phyloP scores from a whole-genome alignment of 1,140 invertebrate genomes.

The Drosophila kepulauana region DNA sequence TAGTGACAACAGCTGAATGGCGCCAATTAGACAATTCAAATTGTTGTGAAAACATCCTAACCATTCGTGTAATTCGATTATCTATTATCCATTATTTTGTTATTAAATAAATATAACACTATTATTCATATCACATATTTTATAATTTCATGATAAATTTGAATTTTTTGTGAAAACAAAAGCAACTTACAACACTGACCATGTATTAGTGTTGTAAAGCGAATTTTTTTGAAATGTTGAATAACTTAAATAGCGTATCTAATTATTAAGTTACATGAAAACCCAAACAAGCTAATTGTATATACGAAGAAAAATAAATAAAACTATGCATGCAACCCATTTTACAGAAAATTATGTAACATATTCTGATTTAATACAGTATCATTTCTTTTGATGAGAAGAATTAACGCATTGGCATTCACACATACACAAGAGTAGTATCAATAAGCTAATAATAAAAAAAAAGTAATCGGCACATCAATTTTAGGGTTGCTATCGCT shows the following conservation, averaged over 20 bases:
- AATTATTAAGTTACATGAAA: background rate
- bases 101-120: background rate
- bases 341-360: slow-evolving; percentile 13
- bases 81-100: background rate
- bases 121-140: too few species aligned
- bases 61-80: background rate
- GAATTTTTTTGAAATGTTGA: slow-evolving; percentile 12
- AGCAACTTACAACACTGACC: background rate
- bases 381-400: background rate
- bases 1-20: slow-evolving; percentile 3
- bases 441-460: slow-evolving; percentile 14
- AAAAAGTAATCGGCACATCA: slow-evolving; percentile 9
- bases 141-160: background rate
- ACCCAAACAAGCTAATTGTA: too few species aligned
- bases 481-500: slow-evolving; percentile 48
- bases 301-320: too few species aligned
- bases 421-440: slow-evolving; percentile 17
- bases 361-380: background rate
- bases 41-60: too few species aligned
- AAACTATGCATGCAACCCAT: background rate
- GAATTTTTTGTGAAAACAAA: background rate
- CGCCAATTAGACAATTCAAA: slow-evolving; percentile 10
- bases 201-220: background rate
- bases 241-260: background rate
- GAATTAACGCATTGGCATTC: slow-evolving; percentile 20